phyloP scores from a whole-genome alignment of 2,888 invertebrate genomes.

The Amiota mariae region DNA sequence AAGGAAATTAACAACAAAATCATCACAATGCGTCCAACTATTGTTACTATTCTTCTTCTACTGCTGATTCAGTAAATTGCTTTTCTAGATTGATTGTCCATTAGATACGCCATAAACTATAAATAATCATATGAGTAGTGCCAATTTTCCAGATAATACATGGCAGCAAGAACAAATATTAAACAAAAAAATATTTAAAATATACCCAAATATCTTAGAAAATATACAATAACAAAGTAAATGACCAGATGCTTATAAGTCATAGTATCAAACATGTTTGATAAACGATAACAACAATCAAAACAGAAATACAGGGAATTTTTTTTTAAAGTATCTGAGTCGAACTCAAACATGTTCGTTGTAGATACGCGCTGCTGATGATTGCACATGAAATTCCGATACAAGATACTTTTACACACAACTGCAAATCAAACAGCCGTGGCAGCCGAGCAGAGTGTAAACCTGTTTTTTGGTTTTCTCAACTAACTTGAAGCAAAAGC shows the following conservation, averaged over 20 bases:
- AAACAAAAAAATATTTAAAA: not conserved
- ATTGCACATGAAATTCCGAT: constrained; percentile 9
- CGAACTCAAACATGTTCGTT: not conserved
- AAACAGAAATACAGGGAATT: not conserved
- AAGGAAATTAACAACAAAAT: too few species aligned
- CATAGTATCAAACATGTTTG: constrained; percentile 34
- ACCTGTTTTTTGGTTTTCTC: too few species aligned
- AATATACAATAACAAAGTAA: not conserved
- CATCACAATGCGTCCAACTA: too few species aligned
- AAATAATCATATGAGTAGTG: not conserved
- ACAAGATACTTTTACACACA: constrained; percentile 16
- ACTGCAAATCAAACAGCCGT: not conserved
- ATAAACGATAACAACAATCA: constrained; percentile 20
- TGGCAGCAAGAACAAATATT: not conserved
- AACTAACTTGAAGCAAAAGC: too few species aligned
- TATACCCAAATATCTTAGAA: not conserved
- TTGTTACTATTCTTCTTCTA: too few species aligned
- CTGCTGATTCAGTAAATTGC: too few species aligned
- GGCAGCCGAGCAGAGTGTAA: not conserved
- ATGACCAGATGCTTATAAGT: constrained; percentile 25
- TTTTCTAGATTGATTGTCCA: too few species aligned
- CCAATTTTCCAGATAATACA: constrained; percentile 1
- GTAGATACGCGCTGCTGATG: too few species aligned
- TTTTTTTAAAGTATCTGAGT: not conserved
- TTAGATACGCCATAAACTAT: too few species aligned